phyloP scores from a whole-genome alignment of 2,797 vertebrate species.

The Ptychadena robeensis region DNA sequence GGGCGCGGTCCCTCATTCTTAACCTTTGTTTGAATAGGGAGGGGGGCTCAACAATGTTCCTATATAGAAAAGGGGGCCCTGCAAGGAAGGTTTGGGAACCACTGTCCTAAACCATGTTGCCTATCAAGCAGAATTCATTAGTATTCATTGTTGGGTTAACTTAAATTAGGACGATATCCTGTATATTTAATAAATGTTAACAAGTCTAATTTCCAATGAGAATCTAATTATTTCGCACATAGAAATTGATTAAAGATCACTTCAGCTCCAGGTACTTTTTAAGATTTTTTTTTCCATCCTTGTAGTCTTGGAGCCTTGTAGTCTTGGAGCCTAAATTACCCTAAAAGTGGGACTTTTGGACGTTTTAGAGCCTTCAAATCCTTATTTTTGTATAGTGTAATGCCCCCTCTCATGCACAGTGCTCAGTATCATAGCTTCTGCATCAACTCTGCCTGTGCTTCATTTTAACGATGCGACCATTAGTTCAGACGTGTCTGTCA shows the following conservation, averaged over 20 bases:
- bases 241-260: background rate
- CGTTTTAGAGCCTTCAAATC: background rate
- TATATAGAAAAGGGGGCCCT: too few relatives aligned
- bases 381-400: background rate
- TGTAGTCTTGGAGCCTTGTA: background rate
- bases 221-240: background rate
- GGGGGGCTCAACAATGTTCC: too few relatives aligned
- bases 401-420: background rate
- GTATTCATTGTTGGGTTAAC: background rate
- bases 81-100: too few relatives aligned
- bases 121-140: too few relatives aligned
- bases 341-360: too few relatives aligned
- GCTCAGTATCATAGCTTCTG: background rate
- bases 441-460: background rate
- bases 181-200: background rate
- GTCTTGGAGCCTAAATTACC: too few relatives aligned
- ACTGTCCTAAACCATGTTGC: too few relatives aligned
- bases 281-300: background rate
- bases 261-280: background rate
- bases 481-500: constrained; percentile 54
- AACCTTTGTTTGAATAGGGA: too few relatives aligned
- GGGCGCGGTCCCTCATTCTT: too few relatives aligned
- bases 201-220: too few relatives aligned
- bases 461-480: constrained; percentile 37
- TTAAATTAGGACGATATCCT: background rate